These are phyloP conservation scores for Bibio marci DNA, from an alignment of 2,888 invertebrate species.

Conservation along the genomic window DNA sequence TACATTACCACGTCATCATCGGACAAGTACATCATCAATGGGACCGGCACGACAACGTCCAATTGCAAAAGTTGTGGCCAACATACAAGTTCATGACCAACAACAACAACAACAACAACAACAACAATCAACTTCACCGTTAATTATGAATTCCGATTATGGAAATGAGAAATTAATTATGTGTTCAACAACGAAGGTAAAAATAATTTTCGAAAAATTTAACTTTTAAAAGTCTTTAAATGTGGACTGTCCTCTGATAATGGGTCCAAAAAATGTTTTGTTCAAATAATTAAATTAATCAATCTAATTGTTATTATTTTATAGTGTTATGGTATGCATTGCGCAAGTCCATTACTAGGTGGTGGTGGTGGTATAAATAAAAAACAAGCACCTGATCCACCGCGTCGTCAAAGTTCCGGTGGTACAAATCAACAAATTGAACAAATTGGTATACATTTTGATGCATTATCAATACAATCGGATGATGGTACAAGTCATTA, in stretches of 20 bases:
- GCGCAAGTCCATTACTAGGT: conserved; percentile 32
- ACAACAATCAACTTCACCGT: conserved; percentile 1
- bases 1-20: conserved; percentile 67
- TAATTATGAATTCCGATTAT: not conserved
- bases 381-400: conserved; percentile 67
- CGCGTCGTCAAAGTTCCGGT: conserved; percentile 45
- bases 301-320: not conserved
- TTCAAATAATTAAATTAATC: not conserved
- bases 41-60: conserved; percentile 2
- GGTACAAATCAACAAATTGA: conserved; percentile 7
- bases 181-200: conserved; percentile 1
- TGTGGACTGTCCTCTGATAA: too few species aligned
- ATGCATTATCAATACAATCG: conserved; percentile 4
- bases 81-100: not conserved
- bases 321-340: conserved; percentile 2
- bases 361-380: conserved; percentile 44
- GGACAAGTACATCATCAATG: conserved; percentile 9
- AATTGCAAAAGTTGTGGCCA: conserved; percentile 2
- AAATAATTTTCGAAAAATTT: not conserved
- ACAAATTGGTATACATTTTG: conserved; percentile 11
- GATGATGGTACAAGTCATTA: conserved; percentile 9
- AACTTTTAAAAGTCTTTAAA: too few species aligned
- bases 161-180: not conserved
- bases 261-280: not conserved
- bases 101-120: conserved; percentile 3